Conservation (phyloP, 1,140 invertebrate species). For the Aplysia californica region DNA sequence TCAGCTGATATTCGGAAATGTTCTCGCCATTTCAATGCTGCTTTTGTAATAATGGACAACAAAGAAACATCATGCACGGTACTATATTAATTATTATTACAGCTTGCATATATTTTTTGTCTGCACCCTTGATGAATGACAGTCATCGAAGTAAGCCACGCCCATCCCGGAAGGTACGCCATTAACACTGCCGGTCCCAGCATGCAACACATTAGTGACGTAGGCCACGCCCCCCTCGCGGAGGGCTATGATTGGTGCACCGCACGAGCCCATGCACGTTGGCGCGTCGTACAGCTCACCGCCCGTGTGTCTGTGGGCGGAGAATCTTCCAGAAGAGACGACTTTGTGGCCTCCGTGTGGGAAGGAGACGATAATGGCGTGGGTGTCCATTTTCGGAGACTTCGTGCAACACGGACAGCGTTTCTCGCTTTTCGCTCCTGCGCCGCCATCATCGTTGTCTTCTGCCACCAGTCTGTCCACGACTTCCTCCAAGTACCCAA, state of each 20-base stretch:
- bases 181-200: neutral
- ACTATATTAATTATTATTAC: too few relatives aligned
- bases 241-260: constrained; percentile 11
- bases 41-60: too few relatives aligned
- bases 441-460: neutral
- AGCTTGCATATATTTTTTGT: too few relatives aligned
- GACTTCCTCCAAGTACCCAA: neutral
- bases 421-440: neutral
- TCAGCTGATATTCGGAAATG: too few relatives aligned
- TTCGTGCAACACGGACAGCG: neutral
- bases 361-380: neutral
- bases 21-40: too few relatives aligned
- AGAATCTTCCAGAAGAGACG: constrained; percentile 1
- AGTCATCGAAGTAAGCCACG: neutral
- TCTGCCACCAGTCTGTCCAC: neutral
- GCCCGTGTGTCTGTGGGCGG: neutral
- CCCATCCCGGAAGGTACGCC: neutral
- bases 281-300: constrained; percentile 17
- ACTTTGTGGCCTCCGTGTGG: constrained; percentile 23
- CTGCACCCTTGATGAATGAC: too few relatives aligned
- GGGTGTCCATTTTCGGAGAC: neutral
- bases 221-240: neutral
- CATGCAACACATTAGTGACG: constrained; percentile 4
- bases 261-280: constrained; percentile 22
- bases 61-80: too few relatives aligned